Base-by-base conservation (phyloP, 1,140 invertebrate genomes). In the Manduca sexta region DNA sequence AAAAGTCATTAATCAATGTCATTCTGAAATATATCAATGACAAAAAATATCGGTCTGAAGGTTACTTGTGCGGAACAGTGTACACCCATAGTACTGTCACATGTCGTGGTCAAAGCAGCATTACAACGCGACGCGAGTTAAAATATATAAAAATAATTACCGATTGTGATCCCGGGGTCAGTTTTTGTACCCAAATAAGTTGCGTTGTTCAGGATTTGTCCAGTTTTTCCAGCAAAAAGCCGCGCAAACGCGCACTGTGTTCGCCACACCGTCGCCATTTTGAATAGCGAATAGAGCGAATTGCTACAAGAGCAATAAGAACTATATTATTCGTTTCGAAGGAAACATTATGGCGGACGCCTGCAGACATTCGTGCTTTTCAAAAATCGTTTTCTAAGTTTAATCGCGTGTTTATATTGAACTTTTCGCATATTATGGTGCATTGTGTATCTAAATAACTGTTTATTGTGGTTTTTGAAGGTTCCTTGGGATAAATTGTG, bases 291-390 rank as follows among this genome's bases (percentile, higher is more conserved):
- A 85, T 86, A 86, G 84, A 87, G 77, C 69, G 79, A 81, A 71
- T 79, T 76, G 79, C 70, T 76, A 74, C 78, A 79, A 83, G 75
- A 84, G 83, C 78, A 84, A 84, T 83, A 83, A 84, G 82, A 86
- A 86, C 82, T 84, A 86, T 84, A 86, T 82, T 84, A 83, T 82
- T 85, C 82, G 82, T 84, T 84, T 80, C 80, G 80, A 85, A 87
- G 85, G 85, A 87, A 87, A 86, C 85, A 87, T 85, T 79, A 87
- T 87, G 84, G 85, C 83, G 79, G 83, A 82, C 78, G 83, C 79
- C 83, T 86, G 85, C 76, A 83, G 74, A 79, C 80, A 80, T 77
- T 87, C 78, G 83, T 74, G 83, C 83, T 85, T 86, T 85, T 87
- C 74, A 84, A 87, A 87, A 87, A 86, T 87, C 83, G 66, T 86